Base-by-base conservation (phyloP, 2,797 vertebrate genomes). In the Microchirus variegatus region DNA sequence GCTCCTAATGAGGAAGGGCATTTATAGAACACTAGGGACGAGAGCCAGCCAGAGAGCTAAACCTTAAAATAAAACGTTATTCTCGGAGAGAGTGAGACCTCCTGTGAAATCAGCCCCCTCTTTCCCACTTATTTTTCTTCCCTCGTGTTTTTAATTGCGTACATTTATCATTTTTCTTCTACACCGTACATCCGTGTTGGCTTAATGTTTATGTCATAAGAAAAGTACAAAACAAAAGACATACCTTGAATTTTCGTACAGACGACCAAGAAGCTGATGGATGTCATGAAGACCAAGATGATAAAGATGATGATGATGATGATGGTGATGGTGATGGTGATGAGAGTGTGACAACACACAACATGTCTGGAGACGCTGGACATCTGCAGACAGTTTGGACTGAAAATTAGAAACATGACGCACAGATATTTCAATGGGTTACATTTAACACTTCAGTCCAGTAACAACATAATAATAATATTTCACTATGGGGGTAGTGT, bases 21-120 rank as follows among this genome's bases (percentile, higher is more conserved):
- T 89, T 91, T 87, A 86, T 89, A 88, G 84, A 87, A 78, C 87
- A 82, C 70, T 67, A 83, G 87, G 82, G 82, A 90, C 63, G 46
- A 75, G 82, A 84, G 56, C 35, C 72, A 87, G 84, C 81, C 75
- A 68, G 80, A 80, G 87, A 82, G 84, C 72, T 67, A 71, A 86
- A 81, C 86, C 90, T 93, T 89, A 91, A 92, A 91, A 93, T 92
- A 92, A 90, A 85, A 81, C 81, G 78, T 85, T 88, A 90, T 83
- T 89, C 84, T 89, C 60, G n/a, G 77, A 77, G 63, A 79, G 82
- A 87, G 67, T 67, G 65, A 83, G 80, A 85, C 59, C 77, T 76
- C 63, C 63, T 67, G 69, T 71, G 77, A 70, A 45, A 72, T 73
- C 78, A 80, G 67, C 67, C 76, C 48, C 68, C 65, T 64, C 71